Conservation (phyloP, 2,888 invertebrate genomes). For the Timandra comae region DNA sequence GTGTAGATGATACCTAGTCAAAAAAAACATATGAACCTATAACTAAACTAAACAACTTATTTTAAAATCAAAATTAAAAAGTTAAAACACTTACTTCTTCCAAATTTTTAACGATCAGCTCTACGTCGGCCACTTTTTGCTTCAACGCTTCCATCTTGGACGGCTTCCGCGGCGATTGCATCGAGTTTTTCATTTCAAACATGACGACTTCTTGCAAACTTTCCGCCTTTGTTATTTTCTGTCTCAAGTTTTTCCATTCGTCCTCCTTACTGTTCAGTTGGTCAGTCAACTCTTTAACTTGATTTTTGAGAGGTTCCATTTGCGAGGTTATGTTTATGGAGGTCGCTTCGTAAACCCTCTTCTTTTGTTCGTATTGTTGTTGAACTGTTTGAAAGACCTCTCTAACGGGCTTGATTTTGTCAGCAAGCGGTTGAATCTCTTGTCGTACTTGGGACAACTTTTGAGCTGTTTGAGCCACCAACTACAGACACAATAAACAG, state of each 20-base stretch:
- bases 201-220: constrained; percentile 72
- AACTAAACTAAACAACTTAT: no score
- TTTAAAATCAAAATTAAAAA: no score
- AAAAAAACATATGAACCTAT: no score
- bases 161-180: constrained; percentile 67
- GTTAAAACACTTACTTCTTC: constrained; percentile 56
- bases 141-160: constrained; percentile 79
- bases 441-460: constrained; percentile 65
- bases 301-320: constrained; percentile 74
- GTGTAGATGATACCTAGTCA: no score
- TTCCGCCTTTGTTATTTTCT: constrained; percentile 75
- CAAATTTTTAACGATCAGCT: constrained; percentile 68
- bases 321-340: constrained; percentile 73
- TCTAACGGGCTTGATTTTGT: constrained; percentile 79
- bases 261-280: constrained; percentile 69
- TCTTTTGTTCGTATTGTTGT: constrained; percentile 82
- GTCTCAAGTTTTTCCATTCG: constrained; percentile 72
- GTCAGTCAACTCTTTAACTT: constrained; percentile 72
- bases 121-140: constrained; percentile 78
- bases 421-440: constrained; percentile 66
- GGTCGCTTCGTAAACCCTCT: constrained; percentile 80
- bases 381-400: constrained; percentile 80
- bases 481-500: constrained; percentile 52
- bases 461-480: constrained; percentile 80
- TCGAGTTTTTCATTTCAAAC: constrained; percentile 69